These are phyloP conservation scores for Manis javanica DNA, from an alignment of 2,797 vertebrate species.

Conservation along the genomic window DNA sequence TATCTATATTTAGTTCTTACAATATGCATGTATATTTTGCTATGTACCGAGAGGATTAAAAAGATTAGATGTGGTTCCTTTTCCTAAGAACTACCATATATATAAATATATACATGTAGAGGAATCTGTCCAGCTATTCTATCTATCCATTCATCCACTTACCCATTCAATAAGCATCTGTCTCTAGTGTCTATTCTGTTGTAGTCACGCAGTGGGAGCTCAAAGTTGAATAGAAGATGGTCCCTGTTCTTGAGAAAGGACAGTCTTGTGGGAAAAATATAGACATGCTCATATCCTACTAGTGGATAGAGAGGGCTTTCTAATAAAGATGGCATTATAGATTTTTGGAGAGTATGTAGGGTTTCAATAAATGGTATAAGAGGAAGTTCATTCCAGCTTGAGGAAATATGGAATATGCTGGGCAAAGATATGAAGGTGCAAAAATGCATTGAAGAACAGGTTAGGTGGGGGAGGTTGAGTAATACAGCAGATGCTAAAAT, in stretches of 20 bases:
- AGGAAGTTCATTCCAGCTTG: not conserved
- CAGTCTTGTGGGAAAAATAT: not conserved
- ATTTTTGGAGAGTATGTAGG: not conserved
- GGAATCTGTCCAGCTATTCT: not conserved
- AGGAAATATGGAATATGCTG: not conserved
- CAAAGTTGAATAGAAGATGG: not conserved
- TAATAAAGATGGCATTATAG: not conserved
- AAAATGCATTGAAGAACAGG: not conserved
- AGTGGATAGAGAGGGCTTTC: not conserved
- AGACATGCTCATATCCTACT: not conserved
- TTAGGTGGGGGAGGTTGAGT: not conserved
- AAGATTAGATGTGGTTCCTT: not conserved
- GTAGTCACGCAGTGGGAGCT: not conserved
- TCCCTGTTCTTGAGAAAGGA: not conserved
- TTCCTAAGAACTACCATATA: not conserved
- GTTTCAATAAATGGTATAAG: not conserved
- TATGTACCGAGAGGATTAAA: not conserved
- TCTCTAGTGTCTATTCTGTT: not conserved
- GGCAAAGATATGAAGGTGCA: not conserved
- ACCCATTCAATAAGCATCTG: not conserved
- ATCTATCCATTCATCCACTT: not conserved
- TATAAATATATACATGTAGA: not conserved
- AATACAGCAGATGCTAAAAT: not conserved
- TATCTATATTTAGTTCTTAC: not conserved
- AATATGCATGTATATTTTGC: not conserved